Percentiles rank a stretch among this genome's conserved stretches.
Evolutionary conservation across 2,113 vertebrate genomes (phyloP).

Genomic region (Corynorhinus townsendii): DNA sequence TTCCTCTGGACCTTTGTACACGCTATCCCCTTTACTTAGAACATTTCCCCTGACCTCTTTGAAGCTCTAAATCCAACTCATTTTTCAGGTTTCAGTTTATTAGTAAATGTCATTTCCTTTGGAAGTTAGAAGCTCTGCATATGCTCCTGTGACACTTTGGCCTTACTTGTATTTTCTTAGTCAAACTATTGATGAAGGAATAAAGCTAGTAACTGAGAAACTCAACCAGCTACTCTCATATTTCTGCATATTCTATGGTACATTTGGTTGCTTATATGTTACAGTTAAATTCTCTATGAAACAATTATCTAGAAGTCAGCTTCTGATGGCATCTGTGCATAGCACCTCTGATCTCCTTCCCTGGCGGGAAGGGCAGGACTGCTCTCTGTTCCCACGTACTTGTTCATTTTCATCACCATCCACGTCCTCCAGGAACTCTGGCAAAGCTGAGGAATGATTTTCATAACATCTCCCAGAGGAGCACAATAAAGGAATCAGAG

Average conservation of each 20-base stretch:
- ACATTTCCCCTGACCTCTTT: neutral
- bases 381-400: neutral
- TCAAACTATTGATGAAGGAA: neutral
- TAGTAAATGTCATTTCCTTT: neutral
- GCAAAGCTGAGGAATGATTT: constrained; percentile 58
- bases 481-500: constrained; percentile 58
- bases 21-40: neutral
- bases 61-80: neutral
- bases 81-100: neutral
- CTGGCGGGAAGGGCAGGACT: neutral
- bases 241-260: neutral
- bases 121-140: neutral
- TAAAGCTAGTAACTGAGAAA: neutral
- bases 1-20: neutral
- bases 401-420: neutral
- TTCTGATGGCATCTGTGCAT: neutral
- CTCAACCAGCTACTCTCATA: neutral
- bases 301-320: neutral
- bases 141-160: neutral
- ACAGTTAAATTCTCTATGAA: neutral
- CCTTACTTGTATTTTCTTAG: neutral
- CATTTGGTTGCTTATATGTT: neutral
- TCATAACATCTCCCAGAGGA: constrained; percentile 40
- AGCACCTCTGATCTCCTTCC: neutral
- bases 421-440: neutral